phyloP scores from a whole-genome alignment of 2,113 vertebrate genomes.

The Stigmatopora nigra region DNA sequence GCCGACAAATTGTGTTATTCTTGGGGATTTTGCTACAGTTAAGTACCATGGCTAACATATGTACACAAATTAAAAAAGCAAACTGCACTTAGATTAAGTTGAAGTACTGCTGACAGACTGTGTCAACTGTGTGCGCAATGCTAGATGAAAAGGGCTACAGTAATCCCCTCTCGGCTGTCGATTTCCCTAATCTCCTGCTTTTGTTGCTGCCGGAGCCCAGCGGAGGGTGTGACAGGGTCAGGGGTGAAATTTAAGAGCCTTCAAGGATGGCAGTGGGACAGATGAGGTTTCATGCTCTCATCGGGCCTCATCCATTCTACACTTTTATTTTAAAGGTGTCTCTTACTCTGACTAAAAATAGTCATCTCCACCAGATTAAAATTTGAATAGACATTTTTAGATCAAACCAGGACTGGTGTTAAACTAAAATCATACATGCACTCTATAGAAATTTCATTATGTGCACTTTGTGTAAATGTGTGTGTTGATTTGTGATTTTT shows the following conservation, averaged over 20 bases:
- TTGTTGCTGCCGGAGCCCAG: conserved; percentile 60
- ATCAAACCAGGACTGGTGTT: background rate
- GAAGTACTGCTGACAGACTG: conserved; percentile 61
- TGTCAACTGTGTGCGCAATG: conserved; percentile 59
- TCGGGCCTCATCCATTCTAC: conserved; percentile 29
- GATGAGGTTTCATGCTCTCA: conserved; percentile 52
- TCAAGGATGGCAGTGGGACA: conserved; percentile 49
- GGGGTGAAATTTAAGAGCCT: conserved; percentile 70
- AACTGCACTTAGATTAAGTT: conserved; percentile 60
- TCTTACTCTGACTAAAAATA: background rate
- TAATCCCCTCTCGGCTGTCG: conserved; percentile 62
- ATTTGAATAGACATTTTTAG: conserved; percentile 3
- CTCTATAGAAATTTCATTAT: background rate
- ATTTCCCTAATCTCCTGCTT: conserved; percentile 68
- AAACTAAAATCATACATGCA: background rate
- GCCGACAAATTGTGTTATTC: conserved; percentile 25
- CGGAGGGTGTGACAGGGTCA: conserved; percentile 68
- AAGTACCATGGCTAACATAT: conserved; percentile 42
- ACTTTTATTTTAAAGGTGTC: background rate
- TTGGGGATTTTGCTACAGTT: conserved; percentile 41
- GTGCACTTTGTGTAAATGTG: background rate
- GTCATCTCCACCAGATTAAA: background rate
- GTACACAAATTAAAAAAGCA: conserved; percentile 57
- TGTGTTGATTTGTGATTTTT: too few species aligned
- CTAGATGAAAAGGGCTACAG: conserved; percentile 62